phyloP scores from a whole-genome alignment of 2,797 vertebrate genomes.

The Momotus momota region DNA sequence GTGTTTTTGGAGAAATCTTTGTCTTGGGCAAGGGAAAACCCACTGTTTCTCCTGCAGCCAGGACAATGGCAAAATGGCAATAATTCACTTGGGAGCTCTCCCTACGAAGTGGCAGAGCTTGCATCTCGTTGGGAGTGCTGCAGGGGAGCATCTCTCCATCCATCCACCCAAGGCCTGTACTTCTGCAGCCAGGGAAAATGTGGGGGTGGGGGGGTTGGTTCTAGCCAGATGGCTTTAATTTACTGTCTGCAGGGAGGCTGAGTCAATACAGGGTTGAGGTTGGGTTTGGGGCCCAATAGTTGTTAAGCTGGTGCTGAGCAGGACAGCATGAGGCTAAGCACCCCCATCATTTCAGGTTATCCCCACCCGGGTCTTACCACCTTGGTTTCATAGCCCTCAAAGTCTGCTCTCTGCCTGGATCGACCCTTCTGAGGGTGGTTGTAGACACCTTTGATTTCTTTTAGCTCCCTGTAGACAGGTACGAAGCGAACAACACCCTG shows the following conservation, averaged over 20 bases:
- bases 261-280: background rate
- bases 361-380: background rate
- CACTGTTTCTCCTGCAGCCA: background rate
- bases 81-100: background rate
- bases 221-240: background rate
- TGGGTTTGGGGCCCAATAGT: background rate
- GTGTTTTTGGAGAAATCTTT: conserved; percentile 20
- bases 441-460: background rate
- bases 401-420: background rate
- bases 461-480: background rate
- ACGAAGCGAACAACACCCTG: background rate
- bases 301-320: background rate
- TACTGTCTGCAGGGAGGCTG: fast-evolving
- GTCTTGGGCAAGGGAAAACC: background rate
- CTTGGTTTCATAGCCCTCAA: background rate
- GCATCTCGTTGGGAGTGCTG: fast-evolving
- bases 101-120: background rate
- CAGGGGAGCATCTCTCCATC: background rate
- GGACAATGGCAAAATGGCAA: background rate
- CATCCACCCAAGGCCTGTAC: background rate
- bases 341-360: background rate
- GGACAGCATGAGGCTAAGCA: background rate
- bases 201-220: fast-evolving
- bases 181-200: background rate
- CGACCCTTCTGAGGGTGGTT: background rate